A percentile compares a stretch with the other conserved stretches of the same genome.
phyloP scores from a whole-genome alignment of 2,888 invertebrate genomes.

The Rhagium mordax region DNA sequence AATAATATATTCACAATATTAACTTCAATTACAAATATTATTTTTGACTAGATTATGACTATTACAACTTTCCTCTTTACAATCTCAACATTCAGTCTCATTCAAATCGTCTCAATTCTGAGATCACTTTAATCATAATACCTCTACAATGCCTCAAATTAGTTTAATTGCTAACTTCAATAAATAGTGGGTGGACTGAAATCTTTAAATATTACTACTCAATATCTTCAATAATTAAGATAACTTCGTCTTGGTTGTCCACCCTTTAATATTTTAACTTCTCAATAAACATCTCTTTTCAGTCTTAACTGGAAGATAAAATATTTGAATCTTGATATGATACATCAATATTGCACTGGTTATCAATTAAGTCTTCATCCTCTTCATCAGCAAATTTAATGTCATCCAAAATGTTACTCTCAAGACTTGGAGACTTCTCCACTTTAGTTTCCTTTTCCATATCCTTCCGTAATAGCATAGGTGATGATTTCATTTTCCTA shows the following conservation, averaged over 20 bases:
- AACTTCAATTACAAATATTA: conserved; percentile 36
- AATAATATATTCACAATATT: conserved; percentile 51
- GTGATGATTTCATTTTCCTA: conserved; percentile 43
- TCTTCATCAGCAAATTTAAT: conserved; percentile 82
- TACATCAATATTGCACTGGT: conserved; percentile 66
- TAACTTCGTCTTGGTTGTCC: neutral
- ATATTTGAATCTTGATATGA: conserved; percentile 68
- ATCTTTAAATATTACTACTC: neutral
- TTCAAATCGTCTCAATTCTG: conserved; percentile 48
- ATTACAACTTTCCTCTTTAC: conserved; percentile 36
- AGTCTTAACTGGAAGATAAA: conserved; percentile 66
- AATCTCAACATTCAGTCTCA: conserved; percentile 55
- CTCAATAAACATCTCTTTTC: conserved; percentile 42
- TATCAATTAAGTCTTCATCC: conserved; percentile 67
- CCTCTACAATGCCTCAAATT: neutral
- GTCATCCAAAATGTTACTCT: conserved; percentile 76
- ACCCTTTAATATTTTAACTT: conserved; percentile 33
- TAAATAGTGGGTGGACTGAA: neutral
- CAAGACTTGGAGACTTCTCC: conserved; percentile 77
- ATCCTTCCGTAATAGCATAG: conserved; percentile 51
- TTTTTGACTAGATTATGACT: conserved; percentile 50
- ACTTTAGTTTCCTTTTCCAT: conserved; percentile 79
- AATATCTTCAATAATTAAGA: neutral
- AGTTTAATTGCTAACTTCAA: neutral
- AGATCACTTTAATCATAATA: conserved; percentile 50